Percentiles rank a stretch among this genome's conserved stretches.
Conservation (phyloP, 2,113 vertebrate species). For the Alligator sinensis region DNA sequence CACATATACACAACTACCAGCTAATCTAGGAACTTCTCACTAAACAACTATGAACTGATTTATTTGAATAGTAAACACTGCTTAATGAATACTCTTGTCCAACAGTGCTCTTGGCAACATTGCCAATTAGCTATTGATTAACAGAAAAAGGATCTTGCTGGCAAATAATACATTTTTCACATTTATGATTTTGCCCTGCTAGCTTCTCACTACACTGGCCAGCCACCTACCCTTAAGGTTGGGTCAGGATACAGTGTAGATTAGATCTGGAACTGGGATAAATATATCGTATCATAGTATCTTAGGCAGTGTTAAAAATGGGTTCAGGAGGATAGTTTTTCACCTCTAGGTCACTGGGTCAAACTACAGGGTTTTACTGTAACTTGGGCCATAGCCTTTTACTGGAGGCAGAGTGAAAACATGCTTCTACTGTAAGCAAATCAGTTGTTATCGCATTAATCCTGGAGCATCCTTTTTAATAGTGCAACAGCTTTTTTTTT, state of each 20-base stretch:
- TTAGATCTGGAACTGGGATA: neutral
- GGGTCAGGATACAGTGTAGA: neutral
- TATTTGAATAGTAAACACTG: too few relatives aligned
- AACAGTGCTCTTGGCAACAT: too few relatives aligned
- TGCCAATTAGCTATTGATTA: too few relatives aligned
- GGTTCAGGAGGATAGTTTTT: neutral
- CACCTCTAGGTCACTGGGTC: neutral
- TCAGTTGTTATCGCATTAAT: neutral
- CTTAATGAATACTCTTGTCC: too few relatives aligned
- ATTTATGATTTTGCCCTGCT: too few relatives aligned
- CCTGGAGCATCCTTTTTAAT: neutral
- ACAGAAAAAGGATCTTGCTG: too few relatives aligned
- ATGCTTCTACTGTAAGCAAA: neutral
- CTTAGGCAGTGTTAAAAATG: neutral
- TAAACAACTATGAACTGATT: too few relatives aligned
- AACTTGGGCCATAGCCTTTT: neutral
- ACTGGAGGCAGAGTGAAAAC: neutral
- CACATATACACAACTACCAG: too few relatives aligned
- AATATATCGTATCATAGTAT: neutral
- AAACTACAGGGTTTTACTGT: neutral
- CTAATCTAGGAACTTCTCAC: too few relatives aligned
- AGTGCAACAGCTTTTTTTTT: neutral
- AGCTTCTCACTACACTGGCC: too few relatives aligned
- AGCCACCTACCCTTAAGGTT: too few relatives aligned
- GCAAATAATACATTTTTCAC: too few relatives aligned